phyloP scores from a whole-genome alignment of 2,888 invertebrate genomes.

The Megalurothrips usitatus region DNA sequence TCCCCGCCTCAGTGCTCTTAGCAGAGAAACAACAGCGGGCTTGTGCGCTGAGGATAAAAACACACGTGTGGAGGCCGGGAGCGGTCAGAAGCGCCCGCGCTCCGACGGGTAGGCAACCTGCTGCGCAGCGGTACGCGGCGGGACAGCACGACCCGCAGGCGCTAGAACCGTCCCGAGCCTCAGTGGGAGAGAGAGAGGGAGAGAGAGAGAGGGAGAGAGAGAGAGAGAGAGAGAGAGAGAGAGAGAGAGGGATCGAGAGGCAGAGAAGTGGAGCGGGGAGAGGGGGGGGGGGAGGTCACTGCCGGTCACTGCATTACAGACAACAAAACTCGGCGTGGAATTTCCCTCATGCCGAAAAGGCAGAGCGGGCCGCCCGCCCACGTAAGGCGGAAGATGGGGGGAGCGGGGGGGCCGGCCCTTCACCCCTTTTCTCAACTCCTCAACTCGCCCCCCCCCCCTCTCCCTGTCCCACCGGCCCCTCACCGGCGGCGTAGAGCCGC shows the following conservation, averaged over 20 bases:
- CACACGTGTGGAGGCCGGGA: background rate
- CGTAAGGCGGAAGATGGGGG: no score
- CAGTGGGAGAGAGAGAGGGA: background rate
- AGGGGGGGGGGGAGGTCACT: background rate
- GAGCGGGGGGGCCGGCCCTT: no score
- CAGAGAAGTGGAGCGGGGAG: no score
- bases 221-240: no score
- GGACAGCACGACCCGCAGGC: background rate
- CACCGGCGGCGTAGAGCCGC: background rate
- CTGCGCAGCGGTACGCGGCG: background rate
- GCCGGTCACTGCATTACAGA: background rate
- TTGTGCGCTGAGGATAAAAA: no score
- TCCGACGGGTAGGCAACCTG: background rate
- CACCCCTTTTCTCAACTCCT: background rate
- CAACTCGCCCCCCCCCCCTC: background rate
- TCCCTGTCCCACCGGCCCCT: background rate
- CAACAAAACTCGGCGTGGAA: background rate
- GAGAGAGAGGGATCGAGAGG: no score
- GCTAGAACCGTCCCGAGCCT: no score
- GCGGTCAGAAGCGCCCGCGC: background rate
- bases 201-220: background rate
- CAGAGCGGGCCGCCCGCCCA: background rate
- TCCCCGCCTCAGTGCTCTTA: no score
- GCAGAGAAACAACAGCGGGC: no score
- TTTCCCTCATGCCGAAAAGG: slow-evolving; percentile 14